Evolutionary conservation across 2,113 vertebrate species (phyloP).

Genomic region (Panthera tigris): DNA sequence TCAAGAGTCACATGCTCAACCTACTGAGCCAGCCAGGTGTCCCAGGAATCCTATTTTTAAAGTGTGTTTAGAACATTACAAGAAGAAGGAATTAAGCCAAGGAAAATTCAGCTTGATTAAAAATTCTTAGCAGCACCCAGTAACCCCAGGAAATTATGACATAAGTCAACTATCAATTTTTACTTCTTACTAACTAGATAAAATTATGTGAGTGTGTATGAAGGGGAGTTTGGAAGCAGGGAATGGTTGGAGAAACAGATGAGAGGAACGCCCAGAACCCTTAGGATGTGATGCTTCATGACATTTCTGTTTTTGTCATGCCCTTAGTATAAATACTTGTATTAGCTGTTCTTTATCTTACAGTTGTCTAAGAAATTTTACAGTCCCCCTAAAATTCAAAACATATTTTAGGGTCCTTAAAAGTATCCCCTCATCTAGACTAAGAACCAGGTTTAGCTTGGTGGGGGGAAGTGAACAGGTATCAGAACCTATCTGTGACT

Average conservation of each 20-base stretch:
- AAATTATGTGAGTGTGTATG: background rate
- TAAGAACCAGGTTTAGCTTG: background rate
- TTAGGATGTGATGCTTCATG: background rate
- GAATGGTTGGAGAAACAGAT: background rate
- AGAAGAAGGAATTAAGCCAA: slow-evolving; percentile 33
- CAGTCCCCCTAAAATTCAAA: background rate
- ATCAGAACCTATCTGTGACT: background rate
- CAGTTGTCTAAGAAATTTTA: background rate
- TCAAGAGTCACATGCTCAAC: background rate
- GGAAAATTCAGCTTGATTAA: slow-evolving; percentile 46
- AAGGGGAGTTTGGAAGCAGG: background rate
- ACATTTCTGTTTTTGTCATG: background rate
- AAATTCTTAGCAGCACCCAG: background rate
- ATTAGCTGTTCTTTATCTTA: background rate
- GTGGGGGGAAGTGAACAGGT: background rate
- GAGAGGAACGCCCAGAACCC: background rate
- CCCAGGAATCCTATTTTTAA: slow-evolving; percentile 50
- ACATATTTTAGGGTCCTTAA: slow-evolving; percentile 16
- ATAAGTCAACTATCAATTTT: background rate
- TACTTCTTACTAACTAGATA: background rate
- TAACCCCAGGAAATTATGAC: background rate
- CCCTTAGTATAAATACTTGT: background rate
- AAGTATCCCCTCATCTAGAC: slow-evolving; percentile 7
- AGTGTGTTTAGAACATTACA: slow-evolving; percentile 16
- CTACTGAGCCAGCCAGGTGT: background rate